Evolutionary conservation across 2,888 invertebrate genomes (phyloP).

Genomic region (Artemia sp.): DNA sequence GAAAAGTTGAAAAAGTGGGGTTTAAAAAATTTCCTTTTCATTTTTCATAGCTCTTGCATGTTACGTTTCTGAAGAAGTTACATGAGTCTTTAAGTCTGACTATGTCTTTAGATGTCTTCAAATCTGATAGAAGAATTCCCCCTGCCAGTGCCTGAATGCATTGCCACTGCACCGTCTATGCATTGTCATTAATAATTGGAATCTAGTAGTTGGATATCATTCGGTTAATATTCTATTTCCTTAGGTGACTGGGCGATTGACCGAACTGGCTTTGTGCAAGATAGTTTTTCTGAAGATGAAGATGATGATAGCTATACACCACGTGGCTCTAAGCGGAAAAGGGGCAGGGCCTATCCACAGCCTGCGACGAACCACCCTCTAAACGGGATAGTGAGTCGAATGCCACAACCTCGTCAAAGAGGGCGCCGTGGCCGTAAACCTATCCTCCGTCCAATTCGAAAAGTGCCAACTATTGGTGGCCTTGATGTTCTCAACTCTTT

Average conservation of each 20-base stretch:
- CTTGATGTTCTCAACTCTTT: background rate
- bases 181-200: too few relatives aligned
- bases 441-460: background rate
- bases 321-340: background rate
- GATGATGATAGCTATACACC: conserved; percentile 2
- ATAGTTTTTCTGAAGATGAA: conserved; percentile 7
- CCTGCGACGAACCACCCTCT: background rate
- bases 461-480: conserved; percentile 12
- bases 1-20: too few relatives aligned
- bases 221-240: too few relatives aligned
- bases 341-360: background rate
- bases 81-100: too few relatives aligned
- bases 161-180: too few relatives aligned
- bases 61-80: too few relatives aligned
- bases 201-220: too few relatives aligned
- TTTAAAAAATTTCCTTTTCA: too few relatives aligned
- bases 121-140: too few relatives aligned
- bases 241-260: conserved; percentile 3
- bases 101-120: too few relatives aligned
- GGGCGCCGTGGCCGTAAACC: background rate
- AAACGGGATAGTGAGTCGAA: background rate
- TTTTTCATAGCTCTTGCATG: too few relatives aligned
- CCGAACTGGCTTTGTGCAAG: conserved; percentile 4
- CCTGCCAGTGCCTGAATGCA: too few relatives aligned
- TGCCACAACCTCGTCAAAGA: background rate